Base-by-base conservation (phyloP, 2,888 invertebrate genomes). In the Sinotaia quadrata region DNA sequence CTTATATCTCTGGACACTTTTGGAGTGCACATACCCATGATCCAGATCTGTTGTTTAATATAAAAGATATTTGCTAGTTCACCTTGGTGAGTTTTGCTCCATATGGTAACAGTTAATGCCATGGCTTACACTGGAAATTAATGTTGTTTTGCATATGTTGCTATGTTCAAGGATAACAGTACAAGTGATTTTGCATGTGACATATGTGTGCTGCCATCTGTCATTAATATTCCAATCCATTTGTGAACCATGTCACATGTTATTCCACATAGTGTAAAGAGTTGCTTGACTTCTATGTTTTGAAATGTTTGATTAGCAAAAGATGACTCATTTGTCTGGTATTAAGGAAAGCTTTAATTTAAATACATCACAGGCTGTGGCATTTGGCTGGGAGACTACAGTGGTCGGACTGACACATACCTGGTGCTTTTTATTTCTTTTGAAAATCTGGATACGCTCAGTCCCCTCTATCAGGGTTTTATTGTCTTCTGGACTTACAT, bases 401-500 rank as follows among this genome's bases (percentile, higher is more conserved):
- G 75, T 24, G 78, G 80, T 67, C 69, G 79, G 60, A 78, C 77
- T 18, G 67, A 76, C 56, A 67, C 72, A 18, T 75, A 72, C 61
- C 65, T 70, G 27, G 80, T 85, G 8, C 80, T 81, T 24, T 86
- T 84, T 71, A 81, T 84, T n/a, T 79, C 81, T 0, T 81, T 81
- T 68, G 76, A 75, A 8, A 79, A 83, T 63, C 78, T 81, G 67
- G 75, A 74, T 34, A 69, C 75, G 47, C 78, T 79, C 60, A 85
- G 81, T 71, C 85, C 87, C 24, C 81, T 84, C 36, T 92, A 91
- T 84, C 94, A 95, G 87, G 94, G 94, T 10, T 92, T 96, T 83
- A 90, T 95, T 66, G 94, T 94, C 77, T 98, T 98, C 90, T 96
- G 95, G 94, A 97, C 96, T 2, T 97, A 94, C 88, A 93, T 98